These are phyloP conservation scores for Drosophila infuscata DNA, from an alignment of 2,888 invertebrate genomes.

Conservation along the genomic window DNA sequence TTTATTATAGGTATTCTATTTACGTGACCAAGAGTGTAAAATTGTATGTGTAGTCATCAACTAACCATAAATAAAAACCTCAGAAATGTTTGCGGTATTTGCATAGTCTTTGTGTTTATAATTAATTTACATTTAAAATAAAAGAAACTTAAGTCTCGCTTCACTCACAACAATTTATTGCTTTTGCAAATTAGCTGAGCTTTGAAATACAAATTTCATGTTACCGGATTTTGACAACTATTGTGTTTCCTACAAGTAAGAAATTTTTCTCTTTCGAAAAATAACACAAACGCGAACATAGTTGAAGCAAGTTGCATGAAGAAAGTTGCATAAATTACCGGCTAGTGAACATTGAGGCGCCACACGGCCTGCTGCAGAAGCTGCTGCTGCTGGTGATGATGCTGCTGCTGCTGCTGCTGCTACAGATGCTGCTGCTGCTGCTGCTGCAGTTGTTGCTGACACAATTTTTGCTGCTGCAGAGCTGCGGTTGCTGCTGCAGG, in stretches of 20 bases:
- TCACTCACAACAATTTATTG: neutral
- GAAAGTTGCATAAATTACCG: constrained; percentile 58
- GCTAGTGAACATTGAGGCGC: constrained; percentile 66
- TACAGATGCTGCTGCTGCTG: constrained; percentile 60
- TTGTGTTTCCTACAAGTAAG: neutral
- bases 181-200: neutral
- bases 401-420: constrained; percentile 26
- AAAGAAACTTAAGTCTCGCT: neutral
- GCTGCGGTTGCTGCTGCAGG: constrained; percentile 67
- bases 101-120: neutral
- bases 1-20: neutral
- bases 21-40: neutral
- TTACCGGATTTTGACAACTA: neutral
- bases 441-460: constrained; percentile 73
- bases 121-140: neutral
- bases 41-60: neutral
- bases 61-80: neutral
- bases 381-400: constrained; percentile 39
- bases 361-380: constrained; percentile 61
- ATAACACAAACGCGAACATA: constrained; percentile 26
- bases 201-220: neutral
- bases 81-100: neutral
- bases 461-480: constrained; percentile 73
- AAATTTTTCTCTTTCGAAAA: constrained; percentile 10
- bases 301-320: constrained; percentile 33